These are phyloP conservation scores for Epirrita christyi DNA, from an alignment of 2,888 invertebrate species.

Conservation along the genomic window DNA sequence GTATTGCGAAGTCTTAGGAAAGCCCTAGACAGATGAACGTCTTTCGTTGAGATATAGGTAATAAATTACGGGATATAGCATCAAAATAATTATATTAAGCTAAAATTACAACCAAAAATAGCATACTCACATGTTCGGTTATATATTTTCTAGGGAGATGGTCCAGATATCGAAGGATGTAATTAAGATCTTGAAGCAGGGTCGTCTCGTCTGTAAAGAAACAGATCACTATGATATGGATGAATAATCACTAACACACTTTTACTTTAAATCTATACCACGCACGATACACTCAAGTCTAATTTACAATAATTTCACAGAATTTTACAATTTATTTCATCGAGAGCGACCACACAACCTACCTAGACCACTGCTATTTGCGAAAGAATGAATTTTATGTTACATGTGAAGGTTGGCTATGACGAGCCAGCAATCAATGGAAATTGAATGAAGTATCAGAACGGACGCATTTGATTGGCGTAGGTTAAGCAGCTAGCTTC, in stretches of 20 bases:
- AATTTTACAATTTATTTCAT: background rate
- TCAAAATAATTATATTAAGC: background rate
- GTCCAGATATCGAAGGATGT: conserved; percentile 58
- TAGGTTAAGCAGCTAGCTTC: conserved; percentile 4
- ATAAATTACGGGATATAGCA: background rate
- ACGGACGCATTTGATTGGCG: conserved; percentile 8
- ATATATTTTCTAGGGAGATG: conserved; percentile 41
- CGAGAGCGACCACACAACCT: conserved; percentile 53
- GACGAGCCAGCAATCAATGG: conserved; percentile 1
- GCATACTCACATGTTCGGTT: conserved; percentile 66
- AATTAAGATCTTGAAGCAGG: conserved; percentile 65
- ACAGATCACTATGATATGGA: conserved; percentile 38
- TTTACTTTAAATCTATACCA: background rate
- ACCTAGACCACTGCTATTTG: conserved; percentile 76
- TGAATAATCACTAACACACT: background rate
- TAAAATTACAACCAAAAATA: background rate
- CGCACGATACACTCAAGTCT: background rate
- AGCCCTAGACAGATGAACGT: background rate
- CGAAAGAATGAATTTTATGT: conserved; percentile 54
- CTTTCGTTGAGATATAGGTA: too few relatives aligned
- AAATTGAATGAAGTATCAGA: conserved; percentile 19
- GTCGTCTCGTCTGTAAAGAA: conserved; percentile 63
- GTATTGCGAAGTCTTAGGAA: background rate
- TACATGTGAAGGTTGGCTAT: conserved; percentile 26
- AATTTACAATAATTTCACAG: background rate